phyloP scores from a whole-genome alignment of 2,797 vertebrate genomes.

The Oryzias dopingdopingensis region DNA sequence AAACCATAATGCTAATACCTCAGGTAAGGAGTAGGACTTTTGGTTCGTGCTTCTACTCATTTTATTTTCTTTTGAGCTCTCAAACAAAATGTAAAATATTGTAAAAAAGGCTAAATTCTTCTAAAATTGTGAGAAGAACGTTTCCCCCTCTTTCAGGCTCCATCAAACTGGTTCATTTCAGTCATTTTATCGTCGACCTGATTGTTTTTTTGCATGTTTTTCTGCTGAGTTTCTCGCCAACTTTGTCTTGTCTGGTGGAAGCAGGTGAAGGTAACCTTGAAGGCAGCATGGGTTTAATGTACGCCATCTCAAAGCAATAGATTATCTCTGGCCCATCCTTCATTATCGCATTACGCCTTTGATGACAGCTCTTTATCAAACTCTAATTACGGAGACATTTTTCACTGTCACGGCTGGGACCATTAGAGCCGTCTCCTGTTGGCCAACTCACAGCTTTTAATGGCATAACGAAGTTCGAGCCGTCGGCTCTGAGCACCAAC shows the following conservation, averaged over 20 bases:
- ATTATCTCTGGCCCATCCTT: conserved; percentile 47
- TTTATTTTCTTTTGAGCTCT: too few species aligned
- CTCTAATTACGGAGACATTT: conserved; percentile 50
- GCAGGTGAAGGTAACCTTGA: conserved; percentile 51
- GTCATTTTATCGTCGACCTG: background rate
- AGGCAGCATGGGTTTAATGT: conserved; percentile 55
- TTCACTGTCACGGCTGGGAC: conserved; percentile 53
- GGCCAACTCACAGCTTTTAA: conserved; percentile 44
- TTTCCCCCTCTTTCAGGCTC: too few species aligned
- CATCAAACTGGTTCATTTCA: too few species aligned
- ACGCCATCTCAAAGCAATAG: conserved; percentile 29
- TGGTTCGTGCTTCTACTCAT: too few species aligned
- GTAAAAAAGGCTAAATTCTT: too few species aligned
- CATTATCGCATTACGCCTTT: conserved; percentile 48
- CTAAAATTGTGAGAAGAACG: too few species aligned
- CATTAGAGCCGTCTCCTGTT: conserved; percentile 39
- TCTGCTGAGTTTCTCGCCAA: background rate
- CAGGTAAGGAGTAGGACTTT: too few species aligned
- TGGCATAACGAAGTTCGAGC: conserved; percentile 47
- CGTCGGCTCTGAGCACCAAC: conserved; percentile 19
- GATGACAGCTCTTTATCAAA: conserved; percentile 58
- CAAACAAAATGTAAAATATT: too few species aligned
- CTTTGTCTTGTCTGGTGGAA: conserved; percentile 6
- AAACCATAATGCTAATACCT: too few species aligned
- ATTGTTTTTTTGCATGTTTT: background rate